Evolutionary conservation across 2,888 invertebrate species (phyloP), one percentile per base, ranked within the genome.

Genomic region (Zaprionus bogoriensis): DNA sequence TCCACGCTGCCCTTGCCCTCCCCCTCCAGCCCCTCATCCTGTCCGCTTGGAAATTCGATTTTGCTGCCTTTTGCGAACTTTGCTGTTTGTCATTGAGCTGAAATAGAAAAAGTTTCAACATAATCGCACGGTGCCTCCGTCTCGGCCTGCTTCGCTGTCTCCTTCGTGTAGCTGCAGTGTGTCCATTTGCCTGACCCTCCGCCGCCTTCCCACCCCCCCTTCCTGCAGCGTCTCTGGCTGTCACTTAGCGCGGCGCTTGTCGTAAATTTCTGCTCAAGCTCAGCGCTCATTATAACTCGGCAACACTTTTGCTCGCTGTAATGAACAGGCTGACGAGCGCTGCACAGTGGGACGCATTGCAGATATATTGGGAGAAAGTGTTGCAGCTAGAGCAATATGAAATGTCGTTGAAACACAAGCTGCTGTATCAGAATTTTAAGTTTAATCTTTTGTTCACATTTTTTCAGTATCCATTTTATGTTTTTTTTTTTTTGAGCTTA

Each of bases 231-330:
- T 58, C 46, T 55, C 60, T 62, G 65, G 60, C 41, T 63, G 58
- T 77, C 72, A 77, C 75, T 74, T 74, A 66, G 50, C 51, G 62
- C 41, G 67, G 27, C 61, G 68, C 58, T 62, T 65, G 68, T 66
- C 77, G 73, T 63, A 73, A 74, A 77, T 73, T 75, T 63, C 48
- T 67, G 71, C 54, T 70, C 70, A 76, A 72, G 75, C 66, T 77
- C 69, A 63, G 63, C 69, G 65, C 77, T 86, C 84, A 79, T 87
- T 87, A 85, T 77, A 80, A 78, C 67, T 75, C 81, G 68, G 81
- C 84, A 72, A 67, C 80, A 74, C 74, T 74, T 70, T 71, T 71
- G 50, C 59, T 47, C 50, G 59, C 60, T 59, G 65, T 77, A 77
- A 81, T 69, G 69, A 81, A 70, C 60, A 63, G 60, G 38, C 27